Percentiles rank a stretch among this genome's conserved stretches.
These are phyloP conservation scores for Anthonomus grandis DNA, from an alignment of 1,140 invertebrate genomes.

Conservation along the genomic window DNA sequence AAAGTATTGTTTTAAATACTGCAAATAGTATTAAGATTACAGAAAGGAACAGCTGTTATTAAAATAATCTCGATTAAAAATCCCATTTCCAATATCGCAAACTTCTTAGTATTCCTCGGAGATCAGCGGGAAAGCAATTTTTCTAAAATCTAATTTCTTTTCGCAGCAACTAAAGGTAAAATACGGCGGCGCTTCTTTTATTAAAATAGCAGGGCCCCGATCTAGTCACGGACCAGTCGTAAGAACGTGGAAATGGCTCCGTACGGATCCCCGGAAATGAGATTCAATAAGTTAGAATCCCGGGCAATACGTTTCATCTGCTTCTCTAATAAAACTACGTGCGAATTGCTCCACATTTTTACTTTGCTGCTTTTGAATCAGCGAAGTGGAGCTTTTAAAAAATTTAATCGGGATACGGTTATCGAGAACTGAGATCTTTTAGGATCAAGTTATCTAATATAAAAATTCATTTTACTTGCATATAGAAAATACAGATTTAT, in stretches of 20 bases:
- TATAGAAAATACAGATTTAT: too few species aligned
- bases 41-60: too few species aligned
- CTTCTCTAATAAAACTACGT: constrained; percentile 32
- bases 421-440: too few species aligned
- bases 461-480: too few species aligned
- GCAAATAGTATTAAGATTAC: too few species aligned
- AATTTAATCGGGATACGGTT: not conserved
- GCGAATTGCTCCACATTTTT: constrained; percentile 29
- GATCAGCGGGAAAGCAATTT: too few species aligned
- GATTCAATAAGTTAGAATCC: constrained; percentile 40
- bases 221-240: constrained; percentile 31
- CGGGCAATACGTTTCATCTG: constrained; percentile 31
- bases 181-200: constrained; percentile 23
- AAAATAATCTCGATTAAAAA: too few species aligned
- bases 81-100: too few species aligned
- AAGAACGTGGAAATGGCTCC: constrained; percentile 36
- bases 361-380: constrained; percentile 21
- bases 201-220: constrained; percentile 29
- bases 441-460: not conserved
- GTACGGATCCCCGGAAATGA: constrained; percentile 36
- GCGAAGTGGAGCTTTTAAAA: not conserved
- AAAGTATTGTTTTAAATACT: too few species aligned
- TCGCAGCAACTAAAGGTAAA: constrained; percentile 25
- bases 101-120: too few species aligned
- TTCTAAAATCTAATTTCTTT: constrained; percentile 23